These are phyloP conservation scores for Phrynosoma blainvillii DNA, from an alignment of 2,113 vertebrate genomes.

Conservation along the genomic window DNA sequence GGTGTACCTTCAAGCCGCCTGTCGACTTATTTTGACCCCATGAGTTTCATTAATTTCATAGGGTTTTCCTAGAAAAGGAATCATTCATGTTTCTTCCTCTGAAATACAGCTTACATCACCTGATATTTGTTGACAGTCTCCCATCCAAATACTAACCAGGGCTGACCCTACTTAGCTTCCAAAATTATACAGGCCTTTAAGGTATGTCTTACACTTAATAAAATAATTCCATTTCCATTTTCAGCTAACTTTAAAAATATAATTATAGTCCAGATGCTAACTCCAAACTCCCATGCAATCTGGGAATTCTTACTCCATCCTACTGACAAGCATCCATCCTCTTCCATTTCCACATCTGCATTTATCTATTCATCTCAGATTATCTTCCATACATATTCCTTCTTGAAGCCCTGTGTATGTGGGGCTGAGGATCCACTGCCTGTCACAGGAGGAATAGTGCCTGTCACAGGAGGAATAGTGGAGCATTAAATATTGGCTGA, in stretches of 20 bases:
- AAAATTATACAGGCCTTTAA: no score
- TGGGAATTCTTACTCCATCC: background rate
- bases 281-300: background rate
- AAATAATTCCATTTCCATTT: background rate
- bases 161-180: no score
- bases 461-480: background rate
- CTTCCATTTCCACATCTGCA: background rate
- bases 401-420: fast-evolving
- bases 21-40: no score
- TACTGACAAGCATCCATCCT: background rate
- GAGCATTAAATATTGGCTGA: background rate
- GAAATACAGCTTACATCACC: no score
- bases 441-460: background rate
- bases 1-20: no score
- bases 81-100: no score
- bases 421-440: background rate
- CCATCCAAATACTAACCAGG: no score
- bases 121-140: no score
- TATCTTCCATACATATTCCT: fast-evolving
- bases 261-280: background rate
- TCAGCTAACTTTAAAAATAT: background rate
- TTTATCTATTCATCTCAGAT: background rate
- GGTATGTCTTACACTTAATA: background rate
- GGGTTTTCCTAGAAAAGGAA: no score
- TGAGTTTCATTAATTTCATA: no score